phyloP scores from a whole-genome alignment of 2,113 vertebrate species.

The Macroglossus sobrinus region DNA sequence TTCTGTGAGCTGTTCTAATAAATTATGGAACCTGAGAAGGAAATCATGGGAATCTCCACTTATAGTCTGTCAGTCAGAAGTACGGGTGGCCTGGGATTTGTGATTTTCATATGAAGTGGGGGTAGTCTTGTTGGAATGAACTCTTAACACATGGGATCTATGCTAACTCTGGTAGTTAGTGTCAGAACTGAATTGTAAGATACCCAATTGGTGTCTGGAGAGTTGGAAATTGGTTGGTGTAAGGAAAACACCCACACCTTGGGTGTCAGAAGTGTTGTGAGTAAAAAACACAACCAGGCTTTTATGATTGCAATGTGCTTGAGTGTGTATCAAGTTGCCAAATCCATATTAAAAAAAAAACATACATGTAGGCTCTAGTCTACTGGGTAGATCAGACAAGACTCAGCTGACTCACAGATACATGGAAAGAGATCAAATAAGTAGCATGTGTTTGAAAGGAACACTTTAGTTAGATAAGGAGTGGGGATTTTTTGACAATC shows the following conservation, averaged over 20 bases:
- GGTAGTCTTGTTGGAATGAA: neutral
- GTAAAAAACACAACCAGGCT: neutral
- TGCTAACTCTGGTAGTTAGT: neutral
- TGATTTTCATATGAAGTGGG: neutral
- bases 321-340: neutral
- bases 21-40: neutral
- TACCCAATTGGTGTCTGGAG: neutral
- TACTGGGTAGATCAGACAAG: constrained; percentile 74
- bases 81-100: neutral
- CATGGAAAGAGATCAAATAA: constrained; percentile 81
- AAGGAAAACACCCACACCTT: neutral
- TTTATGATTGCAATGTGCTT: neutral
- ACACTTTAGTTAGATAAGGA: constrained; percentile 68
- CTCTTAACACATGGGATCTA: neutral
- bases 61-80: neutral
- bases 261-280: neutral
- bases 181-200: neutral
- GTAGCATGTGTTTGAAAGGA: constrained; percentile 73
- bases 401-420: constrained; percentile 77
- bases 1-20: neutral
- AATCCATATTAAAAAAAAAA: constrained; percentile 60
- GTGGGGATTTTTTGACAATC: constrained; percentile 65
- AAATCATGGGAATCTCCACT: too few species aligned
- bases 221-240: neutral
- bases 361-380: constrained; percentile 59